Percentiles rank a stretch among this genome's conserved stretches.
These are phyloP conservation scores for Pentalonia nigronervosa DNA, from an alignment of 1,140 invertebrate species.

Conservation along the genomic window DNA sequence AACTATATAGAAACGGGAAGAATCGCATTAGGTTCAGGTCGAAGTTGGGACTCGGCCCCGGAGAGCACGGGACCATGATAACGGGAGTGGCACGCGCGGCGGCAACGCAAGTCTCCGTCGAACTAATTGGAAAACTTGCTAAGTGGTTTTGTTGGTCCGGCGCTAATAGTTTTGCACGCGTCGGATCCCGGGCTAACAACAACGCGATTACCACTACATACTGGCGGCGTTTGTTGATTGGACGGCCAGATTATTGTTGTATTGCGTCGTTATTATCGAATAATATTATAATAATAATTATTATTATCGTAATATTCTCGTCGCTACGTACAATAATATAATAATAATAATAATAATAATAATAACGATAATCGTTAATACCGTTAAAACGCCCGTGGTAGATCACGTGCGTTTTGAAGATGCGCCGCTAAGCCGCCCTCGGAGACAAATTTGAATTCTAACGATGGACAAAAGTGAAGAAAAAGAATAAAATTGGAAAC, in stretches of 20 bases:
- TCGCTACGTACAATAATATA: background rate
- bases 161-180: conserved; percentile 45
- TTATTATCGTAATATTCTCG: background rate
- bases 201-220: background rate
- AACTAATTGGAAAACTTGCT: conserved; percentile 56
- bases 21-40: background rate
- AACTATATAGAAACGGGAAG: conserved; percentile 15
- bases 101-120: background rate
- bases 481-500: background rate
- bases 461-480: background rate
- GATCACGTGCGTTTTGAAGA: background rate
- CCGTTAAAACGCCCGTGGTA: too few relatives aligned
- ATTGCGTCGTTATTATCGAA: background rate
- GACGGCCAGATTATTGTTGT: background rate
- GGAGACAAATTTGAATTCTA: background rate
- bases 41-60: background rate
- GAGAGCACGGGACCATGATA: background rate
- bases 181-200: background rate
- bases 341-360: background rate
- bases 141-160: conserved; percentile 44
- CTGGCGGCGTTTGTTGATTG: background rate
- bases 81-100: background rate
- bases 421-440: background rate
- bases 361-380: background rate
- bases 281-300: background rate